Conservation (phyloP, 2,797 vertebrate genomes). For the Eremophila alpestris region DNA sequence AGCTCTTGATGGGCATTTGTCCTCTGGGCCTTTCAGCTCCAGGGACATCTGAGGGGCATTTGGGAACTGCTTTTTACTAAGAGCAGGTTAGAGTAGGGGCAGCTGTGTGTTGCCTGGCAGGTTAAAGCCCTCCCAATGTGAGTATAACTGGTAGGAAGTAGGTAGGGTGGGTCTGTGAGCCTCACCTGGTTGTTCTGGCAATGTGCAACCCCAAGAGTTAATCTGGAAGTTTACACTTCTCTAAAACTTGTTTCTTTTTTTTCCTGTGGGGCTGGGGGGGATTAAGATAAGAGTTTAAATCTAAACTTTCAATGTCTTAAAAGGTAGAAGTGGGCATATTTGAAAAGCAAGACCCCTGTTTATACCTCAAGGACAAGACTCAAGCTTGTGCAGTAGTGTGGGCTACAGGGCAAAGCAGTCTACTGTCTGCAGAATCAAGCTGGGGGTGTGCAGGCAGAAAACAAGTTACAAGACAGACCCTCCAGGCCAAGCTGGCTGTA, state of each 20-base stretch:
- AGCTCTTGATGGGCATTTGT: not conserved
- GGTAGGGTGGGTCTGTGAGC: not conserved
- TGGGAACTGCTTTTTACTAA: not conserved
- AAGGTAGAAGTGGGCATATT: not conserved
- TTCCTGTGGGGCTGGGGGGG: rapidly evolving
- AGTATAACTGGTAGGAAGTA: not conserved
- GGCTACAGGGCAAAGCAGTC: not conserved
- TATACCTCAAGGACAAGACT: not conserved
- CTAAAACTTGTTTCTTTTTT: not conserved
- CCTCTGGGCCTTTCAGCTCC: not conserved
- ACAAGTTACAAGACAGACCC: no score
- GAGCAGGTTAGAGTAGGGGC: not conserved
- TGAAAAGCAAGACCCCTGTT: not conserved
- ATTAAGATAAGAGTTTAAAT: not conserved
- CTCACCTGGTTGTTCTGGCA: not conserved
- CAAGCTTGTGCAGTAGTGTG: not conserved
- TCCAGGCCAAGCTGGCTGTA: not conserved
- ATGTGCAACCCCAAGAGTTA: rapidly evolving
- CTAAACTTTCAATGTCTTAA: not conserved
- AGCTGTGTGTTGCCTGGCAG: no score
- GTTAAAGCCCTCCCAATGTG: not conserved
- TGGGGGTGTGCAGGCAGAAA: not conserved
- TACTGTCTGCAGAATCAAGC: rapidly evolving
- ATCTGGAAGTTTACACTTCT: not conserved
- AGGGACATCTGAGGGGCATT: not conserved